Percentiles rank a stretch among this genome's conserved stretches.
Evolutionary conservation across 2,113 vertebrate species (phyloP).

Genomic region (Paratilapia polleni): DNA sequence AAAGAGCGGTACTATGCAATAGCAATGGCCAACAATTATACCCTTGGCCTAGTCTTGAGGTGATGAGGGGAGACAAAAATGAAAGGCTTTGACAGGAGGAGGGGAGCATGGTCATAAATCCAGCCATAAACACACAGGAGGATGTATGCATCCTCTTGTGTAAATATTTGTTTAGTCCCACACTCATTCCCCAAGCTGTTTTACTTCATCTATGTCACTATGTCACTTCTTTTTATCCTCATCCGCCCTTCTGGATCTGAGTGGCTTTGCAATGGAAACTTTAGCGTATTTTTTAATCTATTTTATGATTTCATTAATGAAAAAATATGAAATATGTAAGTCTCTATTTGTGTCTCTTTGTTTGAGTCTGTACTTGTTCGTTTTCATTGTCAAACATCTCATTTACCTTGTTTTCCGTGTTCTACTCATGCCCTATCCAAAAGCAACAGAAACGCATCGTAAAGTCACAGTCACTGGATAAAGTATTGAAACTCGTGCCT

Average conservation of each 20-base stretch:
- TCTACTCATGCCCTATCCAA: neutral
- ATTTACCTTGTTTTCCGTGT: neutral
- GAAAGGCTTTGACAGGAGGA: neutral
- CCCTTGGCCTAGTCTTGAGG: neutral
- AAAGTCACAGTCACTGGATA: neutral
- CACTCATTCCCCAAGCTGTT: conserved; percentile 4
- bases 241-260: neutral
- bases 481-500: neutral
- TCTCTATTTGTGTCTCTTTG: conserved; percentile 4
- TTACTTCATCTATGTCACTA: conserved; percentile 1
- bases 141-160: neutral
- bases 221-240: neutral
- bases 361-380: neutral
- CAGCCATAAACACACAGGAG: conserved; percentile 62
- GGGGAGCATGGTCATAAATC: conserved; percentile 31
- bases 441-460: neutral
- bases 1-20: neutral
- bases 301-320: neutral
- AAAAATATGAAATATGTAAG: neutral
- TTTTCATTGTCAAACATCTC: neutral
- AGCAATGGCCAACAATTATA: neutral
- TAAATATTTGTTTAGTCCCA: conserved; percentile 70
- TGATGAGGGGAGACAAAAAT: neutral
- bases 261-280: neutral
- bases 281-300: neutral